Percentiles rank a stretch among this genome's conserved stretches.
These are phyloP conservation scores for Colossoma macropomum DNA, from an alignment of 2,113 vertebrate genomes.

Conservation along the genomic window DNA sequence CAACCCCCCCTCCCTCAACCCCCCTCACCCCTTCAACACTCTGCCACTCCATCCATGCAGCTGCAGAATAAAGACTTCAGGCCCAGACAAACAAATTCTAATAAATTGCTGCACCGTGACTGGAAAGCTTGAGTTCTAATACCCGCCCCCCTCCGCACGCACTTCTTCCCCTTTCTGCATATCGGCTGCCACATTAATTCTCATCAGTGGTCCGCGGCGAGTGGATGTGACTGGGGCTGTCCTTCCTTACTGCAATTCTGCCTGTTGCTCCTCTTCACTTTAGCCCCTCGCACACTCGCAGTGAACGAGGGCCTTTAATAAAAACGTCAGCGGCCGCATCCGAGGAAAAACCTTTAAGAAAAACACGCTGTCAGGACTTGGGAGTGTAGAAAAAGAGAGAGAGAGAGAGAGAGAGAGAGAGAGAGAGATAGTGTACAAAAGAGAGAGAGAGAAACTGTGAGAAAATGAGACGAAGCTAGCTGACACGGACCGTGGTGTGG, in stretches of 20 bases:
- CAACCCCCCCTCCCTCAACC: conserved; percentile 38
- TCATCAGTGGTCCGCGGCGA: conserved; percentile 63
- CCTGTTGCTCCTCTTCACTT: conserved; percentile 56
- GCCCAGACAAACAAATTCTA: conserved; percentile 75
- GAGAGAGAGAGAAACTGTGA: conserved; percentile 23
- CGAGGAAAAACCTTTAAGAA: conserved; percentile 64
- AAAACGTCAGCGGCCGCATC: conserved; percentile 68
- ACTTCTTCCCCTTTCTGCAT: conserved; percentile 52
- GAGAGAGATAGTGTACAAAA: conserved; percentile 16
- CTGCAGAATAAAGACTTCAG: conserved; percentile 79
- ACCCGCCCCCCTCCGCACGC: background rate
- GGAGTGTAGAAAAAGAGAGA: conserved; percentile 31
- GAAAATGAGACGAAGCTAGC: conserved; percentile 23
- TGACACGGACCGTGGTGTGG: conserved; percentile 25
- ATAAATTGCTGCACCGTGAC: conserved; percentile 71
- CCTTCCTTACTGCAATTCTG: conserved; percentile 39
- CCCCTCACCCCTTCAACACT: conserved; percentile 9
- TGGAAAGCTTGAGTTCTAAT: conserved; percentile 66
- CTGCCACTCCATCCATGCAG: conserved; percentile 54
- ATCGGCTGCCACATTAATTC: conserved; percentile 69
- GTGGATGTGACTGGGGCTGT: conserved; percentile 58
- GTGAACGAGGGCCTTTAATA: conserved; percentile 65
- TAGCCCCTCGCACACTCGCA: conserved; percentile 42
- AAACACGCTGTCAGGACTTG: conserved; percentile 52
- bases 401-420: conserved; percentile 13